Evolutionary conservation across 2,797 vertebrate species (phyloP).

Genomic region (Triplophysa yarkandensis): DNA sequence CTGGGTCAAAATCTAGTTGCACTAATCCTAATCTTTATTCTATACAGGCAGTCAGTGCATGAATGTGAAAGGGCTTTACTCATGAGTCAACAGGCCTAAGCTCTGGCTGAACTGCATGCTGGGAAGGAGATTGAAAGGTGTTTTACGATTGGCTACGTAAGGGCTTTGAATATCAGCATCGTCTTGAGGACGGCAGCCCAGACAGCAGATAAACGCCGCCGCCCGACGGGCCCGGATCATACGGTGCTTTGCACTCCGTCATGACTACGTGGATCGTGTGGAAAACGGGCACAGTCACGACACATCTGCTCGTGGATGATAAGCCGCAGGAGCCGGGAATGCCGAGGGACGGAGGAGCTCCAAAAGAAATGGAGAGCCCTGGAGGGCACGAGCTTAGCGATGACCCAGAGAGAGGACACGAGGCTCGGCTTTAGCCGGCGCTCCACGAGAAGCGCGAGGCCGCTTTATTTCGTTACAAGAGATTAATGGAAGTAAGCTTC

Average conservation of each 20-base stretch:
- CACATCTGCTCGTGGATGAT: slow-evolving; percentile 46
- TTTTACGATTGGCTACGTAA: slow-evolving; percentile 33
- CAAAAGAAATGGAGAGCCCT: slow-evolving; percentile 33
- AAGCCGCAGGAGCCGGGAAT: slow-evolving; percentile 29
- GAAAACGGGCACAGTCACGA: slow-evolving; percentile 44
- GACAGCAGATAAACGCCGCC: slow-evolving; percentile 9
- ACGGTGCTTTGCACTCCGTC: slow-evolving; percentile 33
- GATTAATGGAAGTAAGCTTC: slow-evolving; percentile 58
- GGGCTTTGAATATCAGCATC: slow-evolving; percentile 39
- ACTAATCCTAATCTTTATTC: slow-evolving; percentile 27
- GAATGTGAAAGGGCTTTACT: slow-evolving; percentile 4
- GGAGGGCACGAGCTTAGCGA: slow-evolving; percentile 29
- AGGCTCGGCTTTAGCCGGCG: slow-evolving; percentile 32
- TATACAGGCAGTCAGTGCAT: slow-evolving; percentile 1
- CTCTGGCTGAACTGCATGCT: not conserved
- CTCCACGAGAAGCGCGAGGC: slow-evolving; percentile 14
- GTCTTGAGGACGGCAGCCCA: slow-evolving; percentile 8
- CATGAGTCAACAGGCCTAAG: not conserved
- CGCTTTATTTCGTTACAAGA: slow-evolving; percentile 56
- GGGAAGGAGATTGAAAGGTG: slow-evolving; percentile 33
- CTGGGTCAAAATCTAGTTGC: not conserved
- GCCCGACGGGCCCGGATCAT: slow-evolving; percentile 31
- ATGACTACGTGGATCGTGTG: slow-evolving; percentile 36
- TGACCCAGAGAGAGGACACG: slow-evolving; percentile 50
- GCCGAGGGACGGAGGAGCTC: slow-evolving; percentile 25